These are phyloP conservation scores for Mallotus villosus DNA, from an alignment of 2,797 vertebrate species.

Conservation along the genomic window DNA sequence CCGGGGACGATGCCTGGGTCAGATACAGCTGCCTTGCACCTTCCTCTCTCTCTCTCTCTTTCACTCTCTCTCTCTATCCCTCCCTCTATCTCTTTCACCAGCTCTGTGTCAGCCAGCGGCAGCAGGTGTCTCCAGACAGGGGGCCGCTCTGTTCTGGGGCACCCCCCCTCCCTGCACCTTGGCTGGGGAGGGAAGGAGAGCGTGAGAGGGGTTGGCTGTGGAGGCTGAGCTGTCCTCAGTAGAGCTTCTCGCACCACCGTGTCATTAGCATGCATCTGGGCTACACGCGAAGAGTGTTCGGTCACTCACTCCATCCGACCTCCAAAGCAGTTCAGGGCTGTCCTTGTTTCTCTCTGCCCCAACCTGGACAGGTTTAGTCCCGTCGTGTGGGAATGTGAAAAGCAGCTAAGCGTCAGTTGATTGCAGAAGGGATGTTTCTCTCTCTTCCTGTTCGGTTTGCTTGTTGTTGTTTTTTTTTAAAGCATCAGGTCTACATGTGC, in stretches of 20 bases:
- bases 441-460: no score
- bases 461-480: neutral
- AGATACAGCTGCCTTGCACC: constrained; percentile 39
- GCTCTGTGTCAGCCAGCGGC: constrained; percentile 57
- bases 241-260: constrained; percentile 53
- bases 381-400: no score
- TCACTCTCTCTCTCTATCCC: constrained; percentile 16
- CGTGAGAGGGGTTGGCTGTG: neutral
- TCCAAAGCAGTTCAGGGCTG: neutral
- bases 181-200: constrained; percentile 40
- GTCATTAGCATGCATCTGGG: constrained; percentile 61
- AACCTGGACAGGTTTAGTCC: no score
- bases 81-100: constrained; percentile 6
- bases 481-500: no score
- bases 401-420: neutral
- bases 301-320: no score
- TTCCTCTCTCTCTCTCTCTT: constrained; percentile 24
- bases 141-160: constrained; percentile 65
- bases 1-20: constrained; percentile 42
- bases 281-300: constrained; percentile 39
- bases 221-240: constrained; percentile 39
- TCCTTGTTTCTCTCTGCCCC: no score
- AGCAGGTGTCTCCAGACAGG: constrained; percentile 75
- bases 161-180: constrained; percentile 60
- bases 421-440: neutral